Percentiles rank a stretch among this genome's conserved stretches.
Evolutionary conservation across 1,140 invertebrate species (phyloP).

Genomic region (Drosophila lacertosa): DNA sequence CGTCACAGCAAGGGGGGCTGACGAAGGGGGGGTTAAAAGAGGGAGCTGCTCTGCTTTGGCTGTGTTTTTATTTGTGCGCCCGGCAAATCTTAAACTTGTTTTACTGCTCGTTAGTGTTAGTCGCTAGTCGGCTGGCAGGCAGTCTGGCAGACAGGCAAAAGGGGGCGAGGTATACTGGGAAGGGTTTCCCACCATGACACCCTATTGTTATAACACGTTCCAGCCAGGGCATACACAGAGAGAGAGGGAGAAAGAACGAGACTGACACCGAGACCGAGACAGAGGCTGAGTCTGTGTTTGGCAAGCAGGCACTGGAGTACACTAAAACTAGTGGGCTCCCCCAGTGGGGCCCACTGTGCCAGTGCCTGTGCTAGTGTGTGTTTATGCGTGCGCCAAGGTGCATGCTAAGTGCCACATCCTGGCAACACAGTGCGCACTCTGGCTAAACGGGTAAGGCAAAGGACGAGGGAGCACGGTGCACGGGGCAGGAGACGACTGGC

Average conservation of each 20-base stretch:
- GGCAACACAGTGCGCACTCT: neutral
- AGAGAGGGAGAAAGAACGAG: conserved; percentile 20
- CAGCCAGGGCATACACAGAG: conserved; percentile 37
- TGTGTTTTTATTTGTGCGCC: conserved; percentile 76
- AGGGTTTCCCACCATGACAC: conserved; percentile 50
- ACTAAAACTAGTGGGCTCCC: conserved; percentile 54
- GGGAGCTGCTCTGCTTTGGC: conserved; percentile 11
- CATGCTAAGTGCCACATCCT: conserved; percentile 68
- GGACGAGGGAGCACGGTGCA: too few relatives aligned
- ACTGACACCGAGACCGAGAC: conserved; percentile 22
- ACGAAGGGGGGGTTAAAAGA: neutral
- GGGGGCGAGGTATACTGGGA: neutral
- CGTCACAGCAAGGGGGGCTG: conserved; percentile 14
- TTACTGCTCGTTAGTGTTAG: conserved; percentile 82
- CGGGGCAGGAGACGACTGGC: conserved; percentile 22
- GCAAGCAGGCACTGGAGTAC: conserved; percentile 64
- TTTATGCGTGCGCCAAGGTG: conserved; percentile 69
- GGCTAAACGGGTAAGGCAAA: neutral
- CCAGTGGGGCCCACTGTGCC: neutral
- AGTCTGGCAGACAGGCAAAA: neutral
- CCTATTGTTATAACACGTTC: conserved; percentile 80
- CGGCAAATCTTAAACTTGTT: conserved; percentile 82
- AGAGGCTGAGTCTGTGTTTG: conserved; percentile 57
- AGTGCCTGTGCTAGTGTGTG: conserved; percentile 31
- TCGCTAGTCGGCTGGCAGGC: conserved; percentile 53